Evolutionary conservation across 2,888 invertebrate genomes (phyloP).

Genomic region (Perizoma affinitatum): DNA sequence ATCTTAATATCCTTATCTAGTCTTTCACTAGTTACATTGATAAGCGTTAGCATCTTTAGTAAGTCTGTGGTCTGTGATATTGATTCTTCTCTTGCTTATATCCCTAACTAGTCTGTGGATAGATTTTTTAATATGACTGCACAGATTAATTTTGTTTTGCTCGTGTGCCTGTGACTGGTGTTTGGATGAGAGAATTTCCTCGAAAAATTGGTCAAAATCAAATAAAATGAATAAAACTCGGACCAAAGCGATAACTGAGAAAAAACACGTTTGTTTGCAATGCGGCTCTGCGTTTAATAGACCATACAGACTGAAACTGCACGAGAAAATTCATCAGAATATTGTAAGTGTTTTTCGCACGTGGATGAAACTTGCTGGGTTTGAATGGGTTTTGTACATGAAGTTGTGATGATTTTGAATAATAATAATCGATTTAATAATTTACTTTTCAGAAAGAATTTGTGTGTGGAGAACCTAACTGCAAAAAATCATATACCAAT

Average conservation of each 20-base stretch:
- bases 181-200: neutral
- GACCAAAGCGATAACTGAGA: conserved; percentile 29
- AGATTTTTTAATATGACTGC: too few relatives aligned
- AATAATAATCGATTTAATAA: too few relatives aligned
- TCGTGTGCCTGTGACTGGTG: too few relatives aligned
- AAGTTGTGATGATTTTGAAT: too few relatives aligned
- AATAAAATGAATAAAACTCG: conserved; percentile 26
- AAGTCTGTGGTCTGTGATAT: too few relatives aligned
- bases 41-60: too few relatives aligned
- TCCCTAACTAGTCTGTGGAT: too few relatives aligned
- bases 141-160: too few relatives aligned
- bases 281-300: conserved; percentile 80
- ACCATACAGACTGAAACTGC: conserved; percentile 81
- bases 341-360: conserved; percentile 69
- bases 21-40: too few relatives aligned
- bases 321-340: conserved; percentile 82
- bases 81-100: too few relatives aligned
- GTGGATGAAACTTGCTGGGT: neutral
- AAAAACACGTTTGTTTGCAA: conserved; percentile 70
- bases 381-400: too few relatives aligned
- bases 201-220: neutral
- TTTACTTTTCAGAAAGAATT: conserved; percentile 79
- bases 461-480: conserved; percentile 82
- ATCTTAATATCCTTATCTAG: too few relatives aligned
- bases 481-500: conserved; percentile 85